A percentile compares a stretch with the other conserved stretches of the same genome.
These are phyloP conservation scores for Ephialtes manifestator DNA, from an alignment of 2,888 invertebrate genomes.

Conservation along the genomic window DNA sequence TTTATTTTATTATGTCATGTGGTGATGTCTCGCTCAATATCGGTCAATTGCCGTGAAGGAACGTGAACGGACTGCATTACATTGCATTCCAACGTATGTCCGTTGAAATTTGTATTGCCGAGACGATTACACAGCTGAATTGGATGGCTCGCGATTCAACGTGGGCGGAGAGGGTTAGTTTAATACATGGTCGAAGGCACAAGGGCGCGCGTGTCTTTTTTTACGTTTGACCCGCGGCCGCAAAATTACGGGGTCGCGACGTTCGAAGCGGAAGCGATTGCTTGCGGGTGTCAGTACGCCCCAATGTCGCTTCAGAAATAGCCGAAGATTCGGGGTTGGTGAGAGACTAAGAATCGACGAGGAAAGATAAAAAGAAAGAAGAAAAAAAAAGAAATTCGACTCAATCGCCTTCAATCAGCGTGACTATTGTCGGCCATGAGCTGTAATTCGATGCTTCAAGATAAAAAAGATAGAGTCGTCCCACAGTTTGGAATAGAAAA, in stretches of 20 bases:
- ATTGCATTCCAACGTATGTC: neutral
- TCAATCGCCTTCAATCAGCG: conserved; percentile 84
- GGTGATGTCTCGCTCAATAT: neutral
- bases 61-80: conserved; percentile 56
- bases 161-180: conserved; percentile 50
- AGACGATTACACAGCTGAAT: conserved; percentile 74
- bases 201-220: conserved; percentile 72
- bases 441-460: conserved; percentile 66
- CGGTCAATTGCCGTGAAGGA: conserved; percentile 50
- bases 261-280: conserved; percentile 82
- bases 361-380: conserved; percentile 74
- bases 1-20: conserved; percentile 21
- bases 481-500: conserved; percentile 41
- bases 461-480: conserved; percentile 42
- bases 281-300: conserved; percentile 70
- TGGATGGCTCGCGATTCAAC: conserved; percentile 45
- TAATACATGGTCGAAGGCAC: conserved; percentile 42
- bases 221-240: conserved; percentile 82
- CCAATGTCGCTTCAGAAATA: conserved; percentile 61
- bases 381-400: conserved; percentile 60
- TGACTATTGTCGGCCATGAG: conserved; percentile 82
- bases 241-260: conserved; percentile 83
- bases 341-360: conserved; percentile 64
- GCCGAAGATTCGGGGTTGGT: conserved; percentile 51
- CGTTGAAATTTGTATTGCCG: conserved; percentile 50